phyloP scores from a whole-genome alignment of 2,888 invertebrate species.

The Pammene fasciana region DNA sequence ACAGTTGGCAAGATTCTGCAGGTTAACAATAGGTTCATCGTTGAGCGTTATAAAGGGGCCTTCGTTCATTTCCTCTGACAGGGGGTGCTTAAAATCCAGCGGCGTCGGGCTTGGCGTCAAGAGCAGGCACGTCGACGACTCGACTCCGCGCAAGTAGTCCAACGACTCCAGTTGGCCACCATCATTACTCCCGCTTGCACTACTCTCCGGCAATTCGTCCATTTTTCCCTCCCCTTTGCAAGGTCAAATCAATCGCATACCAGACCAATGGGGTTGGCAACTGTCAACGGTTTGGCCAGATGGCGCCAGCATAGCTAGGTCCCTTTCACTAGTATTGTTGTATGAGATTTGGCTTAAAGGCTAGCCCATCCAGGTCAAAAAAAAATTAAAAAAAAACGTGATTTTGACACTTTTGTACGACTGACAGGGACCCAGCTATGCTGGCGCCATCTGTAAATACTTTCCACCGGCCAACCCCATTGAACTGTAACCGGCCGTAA shows the following conservation, averaged over 20 bases:
- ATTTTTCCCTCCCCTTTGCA: slow-evolving; percentile 50
- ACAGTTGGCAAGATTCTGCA: slow-evolving; percentile 68
- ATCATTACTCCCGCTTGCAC: slow-evolving; percentile 48
- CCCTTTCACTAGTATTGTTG: too few species aligned
- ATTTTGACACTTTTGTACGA: too few species aligned
- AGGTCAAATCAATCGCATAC: slow-evolving; percentile 28
- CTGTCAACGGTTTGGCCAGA: too few species aligned
- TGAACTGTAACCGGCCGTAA: slow-evolving; percentile 4
- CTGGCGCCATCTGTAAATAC: too few species aligned
- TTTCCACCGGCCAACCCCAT: too few species aligned
- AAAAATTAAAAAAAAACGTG: too few species aligned
- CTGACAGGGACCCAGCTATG: too few species aligned
- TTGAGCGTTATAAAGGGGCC: slow-evolving; percentile 71
- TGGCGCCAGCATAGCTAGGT: too few species aligned
- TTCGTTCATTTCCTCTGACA: slow-evolving; percentile 80
- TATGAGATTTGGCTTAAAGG: too few species aligned
- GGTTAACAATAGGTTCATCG: slow-evolving; percentile 63
- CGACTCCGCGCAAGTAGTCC: slow-evolving; percentile 83
- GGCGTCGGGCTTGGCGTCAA: slow-evolving; percentile 85
- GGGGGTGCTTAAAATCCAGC: slow-evolving; percentile 83
- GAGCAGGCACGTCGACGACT: slow-evolving; percentile 86
- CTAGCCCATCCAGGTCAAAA: too few species aligned
- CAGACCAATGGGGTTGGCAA: too few species aligned
- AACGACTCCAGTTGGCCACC: slow-evolving; percentile 66
- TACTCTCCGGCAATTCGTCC: slow-evolving; percentile 68